Base-by-base conservation (phyloP, 2,888 invertebrate genomes). In the Ferdinandea cuprea region DNA sequence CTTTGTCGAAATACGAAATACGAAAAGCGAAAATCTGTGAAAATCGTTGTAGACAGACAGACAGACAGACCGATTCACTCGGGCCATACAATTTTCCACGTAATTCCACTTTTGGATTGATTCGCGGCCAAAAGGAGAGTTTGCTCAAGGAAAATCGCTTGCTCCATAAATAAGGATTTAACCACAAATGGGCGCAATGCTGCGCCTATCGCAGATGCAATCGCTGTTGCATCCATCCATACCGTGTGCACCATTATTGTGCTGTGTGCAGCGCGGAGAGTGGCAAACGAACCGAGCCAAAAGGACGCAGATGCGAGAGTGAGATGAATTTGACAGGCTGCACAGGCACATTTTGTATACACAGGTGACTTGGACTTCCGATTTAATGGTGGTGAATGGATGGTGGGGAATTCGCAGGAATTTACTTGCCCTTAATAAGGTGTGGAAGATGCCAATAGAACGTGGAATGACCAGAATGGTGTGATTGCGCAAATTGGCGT, bases 51-150 rank as follows among this genome's bases (percentile, higher is more conserved):
- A 73, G 83, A 83, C 77, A 68, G 66, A 54, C 71, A 59, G 66
- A 77, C 5, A 44, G 19, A 56, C 21, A 28, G 30, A 46, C 46
- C 11, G 0, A 2, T 48, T 63, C 61, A 52, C 72, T 54, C 32
- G 73, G 54, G 79, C 40, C n/a, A 42, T 58, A 58, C 69, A 72
- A 78, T 78, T 83, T 83, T 83, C 77, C 77, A 77, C 61, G 77
- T 83, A 63, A 77, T 81, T 76, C 81, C 81, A 72, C 81, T 77
- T 83, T 78, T 73, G 83, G 77, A 83, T 73, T 83, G 83, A 83
- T 83, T 63, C 77, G 77, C 73, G 72, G 68, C 44, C 77, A 74
- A 44, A 50, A 50, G 63, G 42, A 63, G 74, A 63, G 74, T 63
- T 44, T 19, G 79, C 52, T 48, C 40, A 52, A 69, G 61, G 37